Conservation (phyloP, 2,113 vertebrate genomes). For the Nyctereutes procyonoides region DNA sequence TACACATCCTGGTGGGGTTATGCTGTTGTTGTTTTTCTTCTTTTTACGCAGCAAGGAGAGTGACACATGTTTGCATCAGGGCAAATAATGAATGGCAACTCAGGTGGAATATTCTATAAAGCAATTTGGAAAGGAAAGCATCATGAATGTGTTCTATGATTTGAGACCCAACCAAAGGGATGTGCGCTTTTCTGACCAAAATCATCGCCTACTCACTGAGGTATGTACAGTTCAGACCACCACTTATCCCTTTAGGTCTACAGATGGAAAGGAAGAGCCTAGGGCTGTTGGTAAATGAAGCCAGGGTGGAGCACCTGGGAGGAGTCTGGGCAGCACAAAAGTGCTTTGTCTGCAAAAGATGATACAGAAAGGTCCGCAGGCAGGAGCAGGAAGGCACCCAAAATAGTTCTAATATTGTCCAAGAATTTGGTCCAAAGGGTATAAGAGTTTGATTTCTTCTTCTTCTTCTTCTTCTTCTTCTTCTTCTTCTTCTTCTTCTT, state of each 20-base stretch:
- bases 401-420: neutral
- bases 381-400: neutral
- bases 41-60: neutral
- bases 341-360: neutral
- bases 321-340: neutral
- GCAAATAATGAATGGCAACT: slow-evolving; percentile 42
- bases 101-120: neutral
- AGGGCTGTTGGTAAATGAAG: neutral
- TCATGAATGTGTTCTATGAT: neutral
- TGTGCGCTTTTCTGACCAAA: neutral
- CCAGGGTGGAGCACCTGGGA: neutral
- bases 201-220: neutral
- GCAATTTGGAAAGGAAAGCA: neutral
- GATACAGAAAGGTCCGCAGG: neutral
- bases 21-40: neutral
- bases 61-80: neutral
- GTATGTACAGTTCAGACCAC: neutral
- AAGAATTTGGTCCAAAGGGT: slow-evolving; percentile 24
- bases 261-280: neutral
- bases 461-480: neutral
- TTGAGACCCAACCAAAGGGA: neutral
- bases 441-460: neutral
- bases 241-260: neutral
- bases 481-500: too few relatives aligned
- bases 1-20: slow-evolving; percentile 66